These are phyloP conservation scores for Drosophila ogumai DNA, from an alignment of 1,140 invertebrate genomes.

Conservation along the genomic window DNA sequence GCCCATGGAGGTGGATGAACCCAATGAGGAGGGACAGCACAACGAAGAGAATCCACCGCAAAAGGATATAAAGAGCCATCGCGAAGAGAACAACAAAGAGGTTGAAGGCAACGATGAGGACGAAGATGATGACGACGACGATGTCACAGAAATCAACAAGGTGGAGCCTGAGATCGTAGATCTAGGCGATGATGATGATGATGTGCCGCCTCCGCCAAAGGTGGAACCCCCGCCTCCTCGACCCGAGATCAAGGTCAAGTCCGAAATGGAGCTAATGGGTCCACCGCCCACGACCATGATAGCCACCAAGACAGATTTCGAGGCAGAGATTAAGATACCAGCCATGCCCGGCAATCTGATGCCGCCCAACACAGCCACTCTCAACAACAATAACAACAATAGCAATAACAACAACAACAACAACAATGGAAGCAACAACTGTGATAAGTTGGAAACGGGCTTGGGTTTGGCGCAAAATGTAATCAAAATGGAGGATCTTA, in stretches of 20 bases:
- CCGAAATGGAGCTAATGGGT: conserved; percentile 74
- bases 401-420: conserved; percentile 36
- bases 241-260: conserved; percentile 74
- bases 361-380: conserved; percentile 42
- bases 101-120: conserved; percentile 48
- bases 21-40: conserved; percentile 6
- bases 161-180: conserved; percentile 80
- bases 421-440: conserved; percentile 60
- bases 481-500: conserved; percentile 64
- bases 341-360: conserved; percentile 65
- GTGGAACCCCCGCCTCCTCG: conserved; percentile 19
- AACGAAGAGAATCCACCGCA: not conserved
- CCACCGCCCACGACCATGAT: conserved; percentile 71
- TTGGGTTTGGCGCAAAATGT: conserved; percentile 14
- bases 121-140: conserved; percentile 52
- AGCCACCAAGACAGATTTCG: conserved; percentile 76
- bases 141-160: conserved; percentile 77
- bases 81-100: conserved; percentile 54
- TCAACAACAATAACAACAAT: conserved; percentile 46
- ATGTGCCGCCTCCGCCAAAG: conserved; percentile 27
- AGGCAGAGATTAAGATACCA: conserved; percentile 79
- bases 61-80: not conserved
- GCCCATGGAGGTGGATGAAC: conserved; percentile 59
- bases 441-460: conserved; percentile 75
- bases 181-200: conserved; percentile 78